Base-by-base conservation (phyloP, 2,797 vertebrate species). In the Chanos chanos region DNA sequence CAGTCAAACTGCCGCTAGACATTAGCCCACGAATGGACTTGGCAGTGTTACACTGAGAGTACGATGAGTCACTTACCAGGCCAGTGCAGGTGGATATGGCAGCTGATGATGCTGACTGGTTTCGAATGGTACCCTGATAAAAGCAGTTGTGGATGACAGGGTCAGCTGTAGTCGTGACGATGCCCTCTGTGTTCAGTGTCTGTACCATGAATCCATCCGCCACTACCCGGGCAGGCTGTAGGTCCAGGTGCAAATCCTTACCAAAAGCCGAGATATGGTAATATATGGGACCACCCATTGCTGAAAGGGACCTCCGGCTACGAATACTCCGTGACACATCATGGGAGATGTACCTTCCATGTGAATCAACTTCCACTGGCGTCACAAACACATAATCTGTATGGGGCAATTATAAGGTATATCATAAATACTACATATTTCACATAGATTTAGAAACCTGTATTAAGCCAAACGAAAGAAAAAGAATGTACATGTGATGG, bases 91-190 rank as follows among this genome's bases (percentile, higher is more conserved):
- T 96, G 7, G 96, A 97, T 80, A 99, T 85, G 22, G 96, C 96
- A 34, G 93, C 94, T 0, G 91, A 93, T 45, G 95, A 99, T 41
- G 84, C 81, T 25, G 88, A 90, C 81, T 92, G 81, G 55, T 96
- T 94, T 45, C 91, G 92, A 83, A 99, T 90, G 83, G 90, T 92
- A 89, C 96, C 96, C 87, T 97, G 96, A 89, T 97, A 99, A 77
- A 96, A 89, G 79, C 96, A 99, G 74, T 74, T 78, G 52, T 82
- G 89, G 66, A 92, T 63, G 5, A 73, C 74, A 2, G 72, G 81
- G 8, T 90, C 86, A 30, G 64, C 81, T 65, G 70, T 79, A 64
- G 87, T 73, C 22, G 86, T 79, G 61, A 85, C 65, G 71, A 92
- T 76, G 76, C 93, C 93, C 19, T 89, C 84, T 47, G 82, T 81